A percentile compares a stretch with the other conserved stretches of the same genome.
phyloP scores from a whole-genome alignment of 2,888 invertebrate species.

The Sisyra nigra region DNA sequence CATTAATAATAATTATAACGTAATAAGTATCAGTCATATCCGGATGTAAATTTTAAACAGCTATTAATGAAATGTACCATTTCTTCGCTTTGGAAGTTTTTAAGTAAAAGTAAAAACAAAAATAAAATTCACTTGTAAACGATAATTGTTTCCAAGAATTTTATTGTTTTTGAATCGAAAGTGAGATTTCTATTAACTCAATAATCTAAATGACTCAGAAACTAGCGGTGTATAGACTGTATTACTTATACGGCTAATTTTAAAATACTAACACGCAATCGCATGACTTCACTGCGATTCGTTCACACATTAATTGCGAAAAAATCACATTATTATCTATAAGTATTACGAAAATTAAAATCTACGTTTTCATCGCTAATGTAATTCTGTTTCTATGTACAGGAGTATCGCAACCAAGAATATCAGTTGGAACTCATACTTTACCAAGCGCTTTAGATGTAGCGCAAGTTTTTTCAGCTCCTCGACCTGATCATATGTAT shows the following conservation, averaged over 20 bases:
- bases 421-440: slow-evolving; percentile 34
- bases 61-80: no score
- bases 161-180: slow-evolving; percentile 1
- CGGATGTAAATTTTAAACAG: no score
- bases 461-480: slow-evolving; percentile 37
- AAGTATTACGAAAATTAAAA: not conserved
- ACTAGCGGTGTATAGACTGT: not conserved
- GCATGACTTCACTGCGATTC: not conserved
- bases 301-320: not conserved
- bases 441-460: slow-evolving; percentile 45
- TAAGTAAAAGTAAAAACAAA: no score
- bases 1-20: no score
- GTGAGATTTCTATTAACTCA: not conserved
- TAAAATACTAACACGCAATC: not conserved
- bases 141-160: not conserved
- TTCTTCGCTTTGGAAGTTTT: no score
- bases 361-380: not conserved
- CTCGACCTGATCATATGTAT: slow-evolving; percentile 47
- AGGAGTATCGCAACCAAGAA: slow-evolving; percentile 32
- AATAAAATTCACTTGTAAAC: no score
- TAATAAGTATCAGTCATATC: no score
- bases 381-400: slow-evolving; percentile 12
- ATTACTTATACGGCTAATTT: not conserved
- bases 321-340: not conserved
- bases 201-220: not conserved